phyloP scores from a whole-genome alignment of 2,113 vertebrate species.

The Xenopus tropicalis region UCB_Xtro_10.0 CM004444.2:40927001-40927500 shows the following conservation, averaged over 20 bases:
- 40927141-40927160: conserved; percentile 10
- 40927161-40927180: not conserved
- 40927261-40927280: conserved; percentile 36
- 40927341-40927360: conserved; percentile 46
- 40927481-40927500: conserved; percentile 40
- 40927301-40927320: conserved; percentile 41
- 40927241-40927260: conserved; percentile 33
- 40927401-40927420: conserved; percentile 43
- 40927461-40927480: conserved; percentile 44
- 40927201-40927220: not conserved
- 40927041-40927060: too few relatives aligned
- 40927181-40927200: not conserved
- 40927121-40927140: not conserved
- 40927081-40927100: too few relatives aligned
- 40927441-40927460: conserved; percentile 45
- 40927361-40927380: conserved; percentile 41
- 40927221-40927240: conserved; percentile 27
- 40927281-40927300: conserved; percentile 40
- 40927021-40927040: too few relatives aligned
- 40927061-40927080: too few relatives aligned
- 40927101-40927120: too few relatives aligned
- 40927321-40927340: conserved; percentile 45
- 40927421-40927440: conserved; percentile 35
- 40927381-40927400: conserved; percentile 46
- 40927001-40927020: too few relatives aligned